Conservation (phyloP, 2,113 vertebrate species). For the Oplegnathus fasciatus region DNA sequence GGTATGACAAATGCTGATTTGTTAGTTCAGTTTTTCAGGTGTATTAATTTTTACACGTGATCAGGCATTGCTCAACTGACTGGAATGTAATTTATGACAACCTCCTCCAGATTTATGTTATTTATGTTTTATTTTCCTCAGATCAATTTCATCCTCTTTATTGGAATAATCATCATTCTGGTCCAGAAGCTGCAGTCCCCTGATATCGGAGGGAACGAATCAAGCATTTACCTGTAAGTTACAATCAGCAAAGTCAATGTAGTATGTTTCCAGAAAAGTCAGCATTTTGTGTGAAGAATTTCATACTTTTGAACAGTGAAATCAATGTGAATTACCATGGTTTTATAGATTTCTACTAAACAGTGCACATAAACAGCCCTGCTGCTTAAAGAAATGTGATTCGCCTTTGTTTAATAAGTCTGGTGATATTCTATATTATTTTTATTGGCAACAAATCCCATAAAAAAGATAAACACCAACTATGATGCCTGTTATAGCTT, state of each 20-base stretch:
- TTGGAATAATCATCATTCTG: slow-evolving; percentile 98
- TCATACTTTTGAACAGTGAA: too few relatives aligned
- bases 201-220: slow-evolving; percentile 97
- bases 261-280: too few relatives aligned
- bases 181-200: slow-evolving; percentile 99
- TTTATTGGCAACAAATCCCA: slow-evolving; percentile 9
- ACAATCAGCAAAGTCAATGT: not conserved
- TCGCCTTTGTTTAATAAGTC: not conserved
- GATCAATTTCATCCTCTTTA: slow-evolving; percentile 98
- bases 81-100: not conserved
- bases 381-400: not conserved
- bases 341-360: not conserved
- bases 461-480: not conserved
- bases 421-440: not conserved
- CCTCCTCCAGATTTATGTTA: too few relatives aligned
- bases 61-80: not conserved
- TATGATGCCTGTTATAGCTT: not conserved
- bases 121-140: slow-evolving; percentile 53
- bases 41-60: not conserved
- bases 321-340: not conserved
- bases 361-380: not conserved
- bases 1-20: slow-evolving; percentile 80
- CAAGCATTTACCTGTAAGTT: slow-evolving; percentile 99
- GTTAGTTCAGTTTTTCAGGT: not conserved
- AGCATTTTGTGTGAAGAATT: too few relatives aligned